Percentiles rank a stretch among this genome's conserved stretches.
These are phyloP conservation scores for Acrocephalus scirpaceus DNA, from an alignment of 2,797 vertebrate species.

Conservation along the genomic window DNA sequence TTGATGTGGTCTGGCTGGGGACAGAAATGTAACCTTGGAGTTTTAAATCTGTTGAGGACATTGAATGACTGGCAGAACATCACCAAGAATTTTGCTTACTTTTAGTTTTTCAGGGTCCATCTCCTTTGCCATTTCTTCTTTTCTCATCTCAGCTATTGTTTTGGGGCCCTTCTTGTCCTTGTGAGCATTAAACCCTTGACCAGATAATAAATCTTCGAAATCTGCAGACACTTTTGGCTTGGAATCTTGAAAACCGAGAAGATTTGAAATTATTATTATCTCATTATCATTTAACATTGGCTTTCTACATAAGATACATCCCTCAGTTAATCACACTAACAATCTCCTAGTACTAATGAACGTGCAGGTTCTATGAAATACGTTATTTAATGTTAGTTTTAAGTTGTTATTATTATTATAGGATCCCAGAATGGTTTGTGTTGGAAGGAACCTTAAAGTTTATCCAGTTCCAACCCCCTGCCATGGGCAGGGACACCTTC, in stretches of 20 bases:
- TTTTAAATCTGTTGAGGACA: not conserved
- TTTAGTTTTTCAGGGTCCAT: conserved; percentile 99
- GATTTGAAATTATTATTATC: not conserved
- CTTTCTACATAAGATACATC: not conserved
- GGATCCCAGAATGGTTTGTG: not conserved
- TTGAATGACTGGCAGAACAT: not conserved
- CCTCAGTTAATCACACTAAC: not conserved
- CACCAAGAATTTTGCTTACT: conserved; percentile 70
- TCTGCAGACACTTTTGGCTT: conserved; percentile 87
- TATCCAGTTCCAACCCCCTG: not conserved
- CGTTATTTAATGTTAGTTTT: not conserved
- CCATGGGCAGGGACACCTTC: not conserved
- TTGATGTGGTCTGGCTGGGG: not conserved
- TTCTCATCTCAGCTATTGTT: conserved; percentile 99
- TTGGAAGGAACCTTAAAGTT: not conserved
- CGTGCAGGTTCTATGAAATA: accelerated
- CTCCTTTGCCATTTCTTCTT: conserved; percentile 98
- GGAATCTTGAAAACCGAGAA: conserved; percentile 75
- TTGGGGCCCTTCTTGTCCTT: conserved; percentile 94
- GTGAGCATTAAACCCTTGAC: conserved; percentile 92
- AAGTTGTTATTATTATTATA: not conserved
- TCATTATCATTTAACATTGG: not conserved
- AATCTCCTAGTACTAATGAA: not conserved
- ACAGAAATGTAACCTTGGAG: not conserved
- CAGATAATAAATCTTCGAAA: conserved; percentile 94